phyloP scores from a whole-genome alignment of 1,140 invertebrate genomes.

The Drosophila nigrodunni region DNA sequence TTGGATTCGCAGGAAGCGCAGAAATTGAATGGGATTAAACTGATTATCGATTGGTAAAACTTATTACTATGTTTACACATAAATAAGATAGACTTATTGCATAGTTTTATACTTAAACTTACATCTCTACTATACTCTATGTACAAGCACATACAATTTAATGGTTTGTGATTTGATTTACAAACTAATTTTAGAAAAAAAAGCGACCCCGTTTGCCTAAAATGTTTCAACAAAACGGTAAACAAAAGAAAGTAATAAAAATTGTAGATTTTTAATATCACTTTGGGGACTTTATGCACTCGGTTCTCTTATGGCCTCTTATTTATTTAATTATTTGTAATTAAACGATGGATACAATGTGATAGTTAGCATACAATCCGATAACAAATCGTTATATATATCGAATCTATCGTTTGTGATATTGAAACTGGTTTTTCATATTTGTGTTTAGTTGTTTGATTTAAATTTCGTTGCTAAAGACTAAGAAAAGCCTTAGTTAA shows the following conservation, averaged over 20 bases:
- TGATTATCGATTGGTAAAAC: conserved; percentile 2
- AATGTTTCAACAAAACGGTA: conserved; percentile 28
- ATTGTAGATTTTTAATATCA: conserved; percentile 54
- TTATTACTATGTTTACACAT: conserved; percentile 56
- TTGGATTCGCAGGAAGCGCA: conserved; percentile 77
- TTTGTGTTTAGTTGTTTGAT: not conserved
- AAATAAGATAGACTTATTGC: conserved; percentile 45
- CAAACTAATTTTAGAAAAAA: conserved; percentile 35
- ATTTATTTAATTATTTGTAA: too few species aligned
- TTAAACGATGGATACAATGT: conserved; percentile 42
- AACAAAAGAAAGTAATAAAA: conserved; percentile 34
- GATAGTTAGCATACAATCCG: conserved; percentile 27
- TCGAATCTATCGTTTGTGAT: conserved; percentile 19
- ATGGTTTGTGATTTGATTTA: conserved; percentile 30
- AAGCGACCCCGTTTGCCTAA: conserved; percentile 50
- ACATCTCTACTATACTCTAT: conserved; percentile 29
- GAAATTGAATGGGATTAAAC: conserved; percentile 39
- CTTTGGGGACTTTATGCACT: conserved; percentile 53
- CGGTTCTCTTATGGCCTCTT: conserved; percentile 50
- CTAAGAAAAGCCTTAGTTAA: conserved; percentile 14
- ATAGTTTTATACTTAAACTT: not conserved
- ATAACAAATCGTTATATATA: conserved; percentile 35
- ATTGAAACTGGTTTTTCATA: conserved; percentile 42
- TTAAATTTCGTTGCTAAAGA: conserved; percentile 45
- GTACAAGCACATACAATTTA: conserved; percentile 23